Conservation (phyloP, 2,113 vertebrate species). For the Stercorarius parasiticus region DNA sequence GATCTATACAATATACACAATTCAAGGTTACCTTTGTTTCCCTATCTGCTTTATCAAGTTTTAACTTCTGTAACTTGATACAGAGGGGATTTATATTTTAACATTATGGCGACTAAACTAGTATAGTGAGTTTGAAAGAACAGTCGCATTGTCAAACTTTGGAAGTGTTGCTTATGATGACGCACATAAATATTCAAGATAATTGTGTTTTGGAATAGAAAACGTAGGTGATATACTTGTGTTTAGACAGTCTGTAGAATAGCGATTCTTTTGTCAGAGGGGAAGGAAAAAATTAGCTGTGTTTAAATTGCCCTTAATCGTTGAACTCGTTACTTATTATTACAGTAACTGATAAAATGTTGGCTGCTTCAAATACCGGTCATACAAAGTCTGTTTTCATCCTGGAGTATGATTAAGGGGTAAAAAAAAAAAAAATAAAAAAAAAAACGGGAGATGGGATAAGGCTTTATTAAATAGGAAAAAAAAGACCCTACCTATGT, state of each 20-base stretch:
- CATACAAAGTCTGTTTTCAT: background rate
- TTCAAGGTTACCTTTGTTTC: slow-evolving; percentile 13
- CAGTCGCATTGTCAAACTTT: background rate
- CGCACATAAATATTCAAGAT: background rate
- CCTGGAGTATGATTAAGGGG: background rate
- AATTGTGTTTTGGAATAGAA: background rate
- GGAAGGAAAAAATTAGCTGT: background rate
- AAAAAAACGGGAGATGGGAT: background rate
- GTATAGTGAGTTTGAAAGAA: slow-evolving; percentile 49
- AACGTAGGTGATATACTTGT: background rate
- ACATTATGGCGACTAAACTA: background rate
- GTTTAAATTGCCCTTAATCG: background rate
- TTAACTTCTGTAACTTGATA: slow-evolving; percentile 40
- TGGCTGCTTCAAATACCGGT: background rate
- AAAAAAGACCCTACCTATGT: background rate
- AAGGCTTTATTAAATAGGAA: background rate
- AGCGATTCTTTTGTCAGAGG: slow-evolving; percentile 19
- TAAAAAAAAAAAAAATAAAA: background rate
- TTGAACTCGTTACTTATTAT: background rate
- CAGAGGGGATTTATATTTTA: background rate
- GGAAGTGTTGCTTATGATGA: slow-evolving; percentile 14
- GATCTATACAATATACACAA: background rate
- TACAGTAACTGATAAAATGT: background rate
- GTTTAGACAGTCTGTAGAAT: background rate
- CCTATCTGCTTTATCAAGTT: slow-evolving; percentile 8